Evolutionary conservation across 2,888 invertebrate genomes (phyloP).

Genomic region (Rotaria socialis): DNA sequence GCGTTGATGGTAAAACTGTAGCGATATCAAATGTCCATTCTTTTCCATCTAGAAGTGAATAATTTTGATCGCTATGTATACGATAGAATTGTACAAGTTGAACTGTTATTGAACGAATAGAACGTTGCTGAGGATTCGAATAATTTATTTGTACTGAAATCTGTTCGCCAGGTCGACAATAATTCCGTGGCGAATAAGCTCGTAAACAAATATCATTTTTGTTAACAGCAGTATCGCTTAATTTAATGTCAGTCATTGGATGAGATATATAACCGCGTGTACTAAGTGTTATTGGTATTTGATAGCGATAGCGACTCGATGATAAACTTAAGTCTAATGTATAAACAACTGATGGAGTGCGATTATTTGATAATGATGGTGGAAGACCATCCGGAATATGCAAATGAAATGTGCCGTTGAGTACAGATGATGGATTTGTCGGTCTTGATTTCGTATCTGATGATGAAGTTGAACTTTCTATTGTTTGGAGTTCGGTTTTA

Average conservation of each 20-base stretch:
- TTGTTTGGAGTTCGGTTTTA: neutral
- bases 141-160: neutral
- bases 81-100: neutral
- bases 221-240: neutral
- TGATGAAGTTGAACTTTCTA: neutral
- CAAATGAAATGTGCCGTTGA: neutral
- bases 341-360: neutral
- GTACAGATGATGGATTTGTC: neutral
- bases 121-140: slow-evolving; percentile 14
- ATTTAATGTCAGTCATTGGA: neutral
- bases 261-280: neutral
- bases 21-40: neutral
- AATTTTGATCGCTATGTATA: neutral
- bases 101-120: neutral
- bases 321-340: slow-evolving; percentile 11
- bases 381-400: neutral
- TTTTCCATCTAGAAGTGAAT: neutral
- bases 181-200: neutral
- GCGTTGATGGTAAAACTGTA: neutral
- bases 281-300: neutral
- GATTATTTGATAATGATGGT: neutral
- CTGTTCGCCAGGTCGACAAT: slow-evolving; percentile 28
- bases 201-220: neutral
- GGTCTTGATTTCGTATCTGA: neutral
- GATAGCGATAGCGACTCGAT: neutral